Base-by-base conservation (phyloP, 2,797 vertebrate genomes). In the Coranthus polyacanthus region DNA sequence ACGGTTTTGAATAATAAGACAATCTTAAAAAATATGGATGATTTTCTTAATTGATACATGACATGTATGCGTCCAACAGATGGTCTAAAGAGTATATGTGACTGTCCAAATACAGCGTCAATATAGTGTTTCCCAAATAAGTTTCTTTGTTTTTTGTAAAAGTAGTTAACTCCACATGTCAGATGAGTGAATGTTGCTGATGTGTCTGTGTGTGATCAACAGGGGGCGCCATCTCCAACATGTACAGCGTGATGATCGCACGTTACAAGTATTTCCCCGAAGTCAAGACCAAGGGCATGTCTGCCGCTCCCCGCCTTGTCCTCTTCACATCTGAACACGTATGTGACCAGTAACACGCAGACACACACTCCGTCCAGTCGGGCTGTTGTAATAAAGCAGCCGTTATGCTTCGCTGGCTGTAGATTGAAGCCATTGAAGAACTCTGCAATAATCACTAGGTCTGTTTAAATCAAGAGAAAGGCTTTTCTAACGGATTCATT, bases 181-280 rank as follows among this genome's bases (percentile, higher is more conserved):
- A 6, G 26, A 3, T 32, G 6, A 50, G 34, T 24, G 4, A 21
- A 2, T 1, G 17, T 45, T 66, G 57, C 71, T 84, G 49, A 84
- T 10, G 13, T 56, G n/a, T 83, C 12, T 43, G 6, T 60, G 29
- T 70, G 39, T 66, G 5, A 24, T 69, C 72, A 36, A 72, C 77
- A 99, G 98, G 98, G 68, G 98, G 97, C 43, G 97, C 97, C 0
- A 98, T 99, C 88, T 99, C 97, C 75, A 99, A 99, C 88, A 97
- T 99, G 97, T 99, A 99, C 92, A 97, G 97, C 54, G 97, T 99
- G 89, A 99, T 99, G 98, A 96, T 97, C 1, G 98, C 98, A 39
- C 95, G 98, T 36, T 99, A 99, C 91, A 98, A 99, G 83, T 97
- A 97, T 79, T 99, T 96, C 87, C 98, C 98, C 0, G 98, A 99